Base-by-base conservation (phyloP, 2,888 invertebrate genomes). In the Nesidiocoris tenuis region DNA sequence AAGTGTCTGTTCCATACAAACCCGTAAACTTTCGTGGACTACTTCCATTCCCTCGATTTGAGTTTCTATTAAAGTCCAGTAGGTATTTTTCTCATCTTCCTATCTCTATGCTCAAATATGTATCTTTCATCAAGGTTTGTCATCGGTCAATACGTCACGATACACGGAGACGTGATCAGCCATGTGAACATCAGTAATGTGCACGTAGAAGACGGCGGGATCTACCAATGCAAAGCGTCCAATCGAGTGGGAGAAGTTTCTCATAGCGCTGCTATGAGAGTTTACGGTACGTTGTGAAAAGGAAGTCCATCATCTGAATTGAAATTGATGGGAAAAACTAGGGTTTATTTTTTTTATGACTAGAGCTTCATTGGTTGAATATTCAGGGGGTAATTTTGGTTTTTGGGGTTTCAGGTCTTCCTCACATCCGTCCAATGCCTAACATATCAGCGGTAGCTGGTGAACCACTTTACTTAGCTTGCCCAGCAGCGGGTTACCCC, bases 171-270 rank as follows among this genome's bases (percentile, higher is more conserved):
- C 78, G 84, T 84, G 67, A 83, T 84, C 71, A 84, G 84, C 63
- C 84, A 84, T 80, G 84, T 85, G 54, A 85, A 85, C 81, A 84
- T 85, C 78, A 84, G 82, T 67, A 82, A 82, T 66, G 83, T 83
- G 16, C 81, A 82, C 25, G 82, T 83, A 17, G 83, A 84, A 79
- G 85, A 85, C 77, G 84, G 84, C 5, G 85, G 85, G 1, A 81
- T 82, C 65, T 84, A 84, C 80, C 82, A 82, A 72, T 85, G 84
- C 77, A 81, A 81, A 16, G 84, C 84, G 1, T 81, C 80, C 68
- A 85, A 84, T 79, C 79, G 82, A 65, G 83, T 84, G 18, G 85
- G 85, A 18, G 81, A 81, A 70, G 81, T 82, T 9, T 80, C 81
- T 7, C 85, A 85, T 79, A 83, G 83, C 19, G 84, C 83, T 16